A percentile compares a stretch with the other conserved stretches of the same genome.
These are phyloP conservation scores for Diorhabda carinulata DNA, from an alignment of 1,140 invertebrate genomes.

Conservation along the genomic window DNA sequence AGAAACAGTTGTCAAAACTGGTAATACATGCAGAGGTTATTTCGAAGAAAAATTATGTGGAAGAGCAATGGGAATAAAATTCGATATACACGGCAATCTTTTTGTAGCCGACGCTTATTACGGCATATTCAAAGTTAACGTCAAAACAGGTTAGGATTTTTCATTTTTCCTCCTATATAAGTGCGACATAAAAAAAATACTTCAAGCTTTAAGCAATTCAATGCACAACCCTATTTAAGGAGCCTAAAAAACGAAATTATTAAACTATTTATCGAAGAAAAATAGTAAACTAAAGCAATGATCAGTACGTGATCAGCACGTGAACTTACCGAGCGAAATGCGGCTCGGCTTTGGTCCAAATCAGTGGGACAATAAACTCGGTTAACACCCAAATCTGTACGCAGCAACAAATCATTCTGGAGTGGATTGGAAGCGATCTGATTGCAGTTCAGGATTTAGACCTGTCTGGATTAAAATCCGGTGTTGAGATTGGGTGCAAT, in stretches of 20 bases:
- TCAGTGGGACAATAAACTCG: no score
- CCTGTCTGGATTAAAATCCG: no score
- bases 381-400: no score
- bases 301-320: background rate
- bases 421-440: no score
- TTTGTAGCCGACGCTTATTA: conserved; percentile 76
- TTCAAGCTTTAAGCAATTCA: background rate
- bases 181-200: background rate
- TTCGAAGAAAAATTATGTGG: conserved; percentile 73
- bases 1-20: conserved; percentile 63
- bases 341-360: no score
- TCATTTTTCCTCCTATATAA: background rate
- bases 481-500: no score
- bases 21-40: conserved; percentile 66
- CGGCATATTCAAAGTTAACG: conserved; percentile 75
- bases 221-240: background rate
- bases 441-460: no score
- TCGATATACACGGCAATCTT: conserved; percentile 67
- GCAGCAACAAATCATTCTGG: no score
- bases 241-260: background rate
- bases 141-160: conserved; percentile 57
- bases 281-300: background rate
- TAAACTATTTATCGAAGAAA: background rate
- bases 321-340: no score
- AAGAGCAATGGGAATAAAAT: conserved; percentile 71